A percentile compares a stretch with the other conserved stretches of the same genome.
phyloP scores from a whole-genome alignment of 1,140 invertebrate species.

The Philopotamus ludificatus region DNA sequence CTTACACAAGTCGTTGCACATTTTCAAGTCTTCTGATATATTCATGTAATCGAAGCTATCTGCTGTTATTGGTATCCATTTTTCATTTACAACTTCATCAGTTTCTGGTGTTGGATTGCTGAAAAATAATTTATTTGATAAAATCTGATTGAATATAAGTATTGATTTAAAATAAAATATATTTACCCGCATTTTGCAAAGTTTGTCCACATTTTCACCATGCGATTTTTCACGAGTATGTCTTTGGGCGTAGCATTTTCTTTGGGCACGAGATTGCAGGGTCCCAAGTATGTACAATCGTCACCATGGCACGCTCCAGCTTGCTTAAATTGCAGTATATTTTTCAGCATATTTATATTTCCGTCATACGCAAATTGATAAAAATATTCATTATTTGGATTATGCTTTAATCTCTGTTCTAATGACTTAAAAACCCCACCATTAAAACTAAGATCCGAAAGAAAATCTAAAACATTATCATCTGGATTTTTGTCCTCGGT shows the following conservation, averaged over 20 bases:
- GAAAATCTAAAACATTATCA: constrained; percentile 48
- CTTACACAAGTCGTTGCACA: neutral
- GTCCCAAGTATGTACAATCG: constrained; percentile 49
- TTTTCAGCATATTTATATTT: constrained; percentile 49
- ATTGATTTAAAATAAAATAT: constrained; percentile 3
- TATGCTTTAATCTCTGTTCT: constrained; percentile 28
- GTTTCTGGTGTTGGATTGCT: constrained; percentile 29
- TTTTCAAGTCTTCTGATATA: constrained; percentile 17
- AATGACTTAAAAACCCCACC: constrained; percentile 47
- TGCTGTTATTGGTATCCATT: constrained; percentile 22
- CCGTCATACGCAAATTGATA: constrained; percentile 53
- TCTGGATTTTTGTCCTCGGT: constrained; percentile 39
- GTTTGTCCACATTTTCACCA: constrained; percentile 55
- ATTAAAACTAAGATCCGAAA: constrained; percentile 50
- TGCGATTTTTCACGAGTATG: constrained; percentile 45
- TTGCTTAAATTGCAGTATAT: constrained; percentile 42
- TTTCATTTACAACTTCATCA: constrained; percentile 15
- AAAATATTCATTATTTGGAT: constrained; percentile 47
- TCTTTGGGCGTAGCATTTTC: constrained; percentile 44
- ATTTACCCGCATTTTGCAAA: constrained; percentile 55
- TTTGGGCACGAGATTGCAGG: constrained; percentile 41
- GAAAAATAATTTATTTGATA: constrained; percentile 11
- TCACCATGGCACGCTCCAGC: constrained; percentile 50
- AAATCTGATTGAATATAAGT: neutral
- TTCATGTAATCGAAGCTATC: constrained; percentile 12